Conservation (phyloP, 2,888 invertebrate species). For the Calameuta filiformis region DNA sequence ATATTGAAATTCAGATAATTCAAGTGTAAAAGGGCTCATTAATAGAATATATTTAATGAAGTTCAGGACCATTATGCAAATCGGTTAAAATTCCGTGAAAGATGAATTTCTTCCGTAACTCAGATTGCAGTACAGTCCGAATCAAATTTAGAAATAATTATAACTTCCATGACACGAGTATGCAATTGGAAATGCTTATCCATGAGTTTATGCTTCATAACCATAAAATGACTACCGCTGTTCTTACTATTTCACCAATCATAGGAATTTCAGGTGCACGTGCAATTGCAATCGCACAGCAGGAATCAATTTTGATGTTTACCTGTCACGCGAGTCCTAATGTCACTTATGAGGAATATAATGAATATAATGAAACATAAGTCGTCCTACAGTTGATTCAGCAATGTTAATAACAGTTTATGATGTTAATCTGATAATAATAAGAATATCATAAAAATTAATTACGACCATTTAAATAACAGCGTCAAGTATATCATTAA, state of each 20-base stretch:
- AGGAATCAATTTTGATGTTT: neutral
- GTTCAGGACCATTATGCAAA: neutral
- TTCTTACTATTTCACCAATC: neutral
- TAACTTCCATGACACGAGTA: neutral
- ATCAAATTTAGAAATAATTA: neutral
- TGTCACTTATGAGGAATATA: constrained; percentile 33
- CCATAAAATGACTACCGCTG: neutral
- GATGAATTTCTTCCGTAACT: neutral
- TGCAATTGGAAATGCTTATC: neutral
- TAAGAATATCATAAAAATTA: neutral
- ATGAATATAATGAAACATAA: constrained; percentile 31
- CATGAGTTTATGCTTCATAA: neutral
- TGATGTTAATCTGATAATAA: neutral
- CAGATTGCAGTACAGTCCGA: neutral
- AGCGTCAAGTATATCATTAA: neutral
- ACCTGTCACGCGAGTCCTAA: constrained; percentile 36
- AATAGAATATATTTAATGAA: neutral
- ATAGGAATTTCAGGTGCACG: neutral
- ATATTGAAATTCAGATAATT: neutral
- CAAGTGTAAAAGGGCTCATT: neutral
- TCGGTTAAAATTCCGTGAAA: neutral
- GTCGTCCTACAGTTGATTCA: neutral
- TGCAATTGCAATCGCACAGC: neutral
- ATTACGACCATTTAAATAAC: neutral
- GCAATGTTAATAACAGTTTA: neutral